A percentile compares a stretch with the other conserved stretches of the same genome.
phyloP scores from a whole-genome alignment of 2,797 vertebrate species.

The Furcifer pardalis region DNA sequence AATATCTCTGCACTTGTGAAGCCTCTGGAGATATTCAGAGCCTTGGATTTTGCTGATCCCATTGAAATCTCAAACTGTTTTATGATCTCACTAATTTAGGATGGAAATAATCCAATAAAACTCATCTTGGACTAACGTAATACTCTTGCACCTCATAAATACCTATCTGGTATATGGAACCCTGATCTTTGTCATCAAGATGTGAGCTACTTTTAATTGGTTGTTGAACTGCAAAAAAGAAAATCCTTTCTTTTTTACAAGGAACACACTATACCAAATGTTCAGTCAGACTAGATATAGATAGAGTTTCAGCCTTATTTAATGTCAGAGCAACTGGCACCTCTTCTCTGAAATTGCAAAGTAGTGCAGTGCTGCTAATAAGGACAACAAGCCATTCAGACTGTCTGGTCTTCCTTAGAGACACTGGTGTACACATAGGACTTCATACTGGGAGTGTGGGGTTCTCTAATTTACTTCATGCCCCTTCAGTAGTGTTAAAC shows the following conservation, averaged over 20 bases:
- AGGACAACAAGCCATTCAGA: neutral
- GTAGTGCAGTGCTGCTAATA: neutral
- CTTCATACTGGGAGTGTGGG: neutral
- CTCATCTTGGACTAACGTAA: neutral
- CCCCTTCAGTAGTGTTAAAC: neutral
- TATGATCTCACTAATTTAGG: slow-evolving; percentile 11
- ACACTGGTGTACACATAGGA: neutral
- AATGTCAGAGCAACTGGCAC: neutral
- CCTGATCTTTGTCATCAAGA: neutral
- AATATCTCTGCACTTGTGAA: neutral
- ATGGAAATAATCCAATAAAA: neutral
- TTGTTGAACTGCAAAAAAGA: neutral
- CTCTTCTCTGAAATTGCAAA: neutral
- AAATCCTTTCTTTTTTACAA: neutral
- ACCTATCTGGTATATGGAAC: neutral
- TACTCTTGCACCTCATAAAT: neutral
- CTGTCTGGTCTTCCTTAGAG: neutral
- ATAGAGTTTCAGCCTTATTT: neutral
- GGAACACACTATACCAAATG: too few relatives aligned
- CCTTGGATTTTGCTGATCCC: neutral
- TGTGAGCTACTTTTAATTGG: slow-evolving; percentile 6
- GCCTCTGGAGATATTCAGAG: neutral
- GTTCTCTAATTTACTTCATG: neutral
- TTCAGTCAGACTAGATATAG: neutral
- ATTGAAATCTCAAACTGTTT: neutral